A percentile compares a stretch with the other conserved stretches of the same genome.
phyloP scores from a whole-genome alignment of 30 jellyfish, hydroid and myxozoan genomes.

The Pelagia noctiluca region DNA sequence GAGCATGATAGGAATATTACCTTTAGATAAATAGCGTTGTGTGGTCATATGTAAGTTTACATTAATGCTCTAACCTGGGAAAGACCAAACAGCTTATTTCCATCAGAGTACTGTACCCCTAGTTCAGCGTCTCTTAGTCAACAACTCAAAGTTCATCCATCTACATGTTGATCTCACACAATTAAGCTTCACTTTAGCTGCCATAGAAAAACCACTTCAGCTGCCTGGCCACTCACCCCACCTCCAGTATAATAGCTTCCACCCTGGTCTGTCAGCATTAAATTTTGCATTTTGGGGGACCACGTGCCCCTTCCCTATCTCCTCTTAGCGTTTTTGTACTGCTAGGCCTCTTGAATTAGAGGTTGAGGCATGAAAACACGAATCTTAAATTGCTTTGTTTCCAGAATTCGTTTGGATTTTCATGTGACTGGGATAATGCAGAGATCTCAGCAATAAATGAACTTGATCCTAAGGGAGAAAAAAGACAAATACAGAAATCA shows the following conservation, averaged over 20 bases:
- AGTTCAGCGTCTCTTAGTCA: no score
- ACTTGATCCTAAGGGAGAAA: not conserved
- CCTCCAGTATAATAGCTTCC: not conserved
- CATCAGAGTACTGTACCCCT: no score
- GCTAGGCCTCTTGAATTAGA: not conserved
- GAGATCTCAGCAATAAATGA: constrained; percentile 18
- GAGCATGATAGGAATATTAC: no score
- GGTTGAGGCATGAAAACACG: not conserved
- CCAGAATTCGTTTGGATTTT: constrained; percentile 30
- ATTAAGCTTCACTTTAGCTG: not conserved
- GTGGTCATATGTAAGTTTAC: no score
- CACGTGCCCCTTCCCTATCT: no score
- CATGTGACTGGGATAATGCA: constrained; percentile 31
- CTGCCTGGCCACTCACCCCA: not conserved
- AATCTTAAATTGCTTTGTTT: not conserved
- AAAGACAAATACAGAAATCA: no score
- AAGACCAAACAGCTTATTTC: no score
- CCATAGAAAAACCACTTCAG: not conserved
- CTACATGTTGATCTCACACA: no score
- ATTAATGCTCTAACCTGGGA: no score
- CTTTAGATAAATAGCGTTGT: no score
- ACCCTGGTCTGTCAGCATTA: not conserved
- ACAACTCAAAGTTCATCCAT: no score
- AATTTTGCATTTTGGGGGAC: not conserved
- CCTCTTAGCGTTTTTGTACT: not conserved